Percentiles rank a stretch among this genome's conserved stretches.
phyloP scores from a whole-genome alignment of 1,140 invertebrate species.

The Procambarus clarkii region DNA sequence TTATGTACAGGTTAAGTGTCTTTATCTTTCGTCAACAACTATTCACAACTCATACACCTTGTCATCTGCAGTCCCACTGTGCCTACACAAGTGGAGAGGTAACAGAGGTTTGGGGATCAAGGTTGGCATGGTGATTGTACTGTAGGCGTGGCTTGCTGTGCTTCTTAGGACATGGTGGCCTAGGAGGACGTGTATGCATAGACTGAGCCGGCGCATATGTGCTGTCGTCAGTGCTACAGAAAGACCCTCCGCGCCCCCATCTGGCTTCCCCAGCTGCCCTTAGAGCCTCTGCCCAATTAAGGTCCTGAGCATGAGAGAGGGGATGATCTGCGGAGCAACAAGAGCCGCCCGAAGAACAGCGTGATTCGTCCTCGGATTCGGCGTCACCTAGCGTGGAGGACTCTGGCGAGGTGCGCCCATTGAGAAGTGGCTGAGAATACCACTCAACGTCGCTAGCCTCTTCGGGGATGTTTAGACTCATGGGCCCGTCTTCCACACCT shows the following conservation, averaged over 20 bases:
- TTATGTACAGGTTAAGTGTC: constrained; percentile 52
- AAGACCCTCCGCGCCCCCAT: constrained; percentile 57
- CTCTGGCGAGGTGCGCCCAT: constrained; percentile 67
- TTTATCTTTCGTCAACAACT: constrained; percentile 45
- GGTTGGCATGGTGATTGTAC: constrained; percentile 60
- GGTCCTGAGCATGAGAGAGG: constrained; percentile 59
- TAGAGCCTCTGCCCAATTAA: constrained; percentile 69
- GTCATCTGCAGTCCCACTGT: neutral
- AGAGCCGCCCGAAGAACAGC: constrained; percentile 65
- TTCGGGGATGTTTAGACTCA: constrained; percentile 37
- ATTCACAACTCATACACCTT: constrained; percentile 52
- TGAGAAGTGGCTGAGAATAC: constrained; percentile 63
- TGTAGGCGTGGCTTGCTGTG: constrained; percentile 56
- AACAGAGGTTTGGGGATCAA: constrained; percentile 49
- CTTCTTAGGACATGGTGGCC: constrained; percentile 60
- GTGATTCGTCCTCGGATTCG: constrained; percentile 67
- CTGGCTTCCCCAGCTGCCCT: constrained; percentile 59
- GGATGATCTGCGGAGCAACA: constrained; percentile 62
- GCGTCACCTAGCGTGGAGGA: constrained; percentile 69
- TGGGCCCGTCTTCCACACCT: neutral
- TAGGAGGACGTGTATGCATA: constrained; percentile 40
- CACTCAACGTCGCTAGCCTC: constrained; percentile 65
- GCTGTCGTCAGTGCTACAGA: constrained; percentile 63
- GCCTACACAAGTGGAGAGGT: constrained; percentile 61
- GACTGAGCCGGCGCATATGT: constrained; percentile 38